phyloP scores from a whole-genome alignment of 2,888 invertebrate genomes.

The Lottia gigantea region DNA sequence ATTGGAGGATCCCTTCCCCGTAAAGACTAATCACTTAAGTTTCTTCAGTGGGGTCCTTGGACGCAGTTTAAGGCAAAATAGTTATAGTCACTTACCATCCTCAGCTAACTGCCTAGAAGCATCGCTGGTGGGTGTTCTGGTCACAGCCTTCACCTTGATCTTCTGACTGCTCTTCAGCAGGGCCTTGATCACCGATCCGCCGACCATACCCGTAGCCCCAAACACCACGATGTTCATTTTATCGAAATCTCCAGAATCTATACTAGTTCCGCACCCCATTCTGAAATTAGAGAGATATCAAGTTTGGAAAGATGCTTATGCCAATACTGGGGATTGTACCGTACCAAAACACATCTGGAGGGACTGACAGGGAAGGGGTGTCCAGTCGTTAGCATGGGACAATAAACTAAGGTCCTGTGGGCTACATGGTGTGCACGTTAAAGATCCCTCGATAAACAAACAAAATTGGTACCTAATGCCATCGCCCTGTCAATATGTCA shows the following conservation, averaged over 20 bases:
- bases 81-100: constrained; percentile 38
- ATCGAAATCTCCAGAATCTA: constrained; percentile 43
- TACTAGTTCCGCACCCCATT: constrained; percentile 56
- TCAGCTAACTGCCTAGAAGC: constrained; percentile 51
- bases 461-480: no score
- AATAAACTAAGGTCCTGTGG: no score
- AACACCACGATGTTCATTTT: constrained; percentile 56
- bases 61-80: neutral
- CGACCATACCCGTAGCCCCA: constrained; percentile 60
- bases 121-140: constrained; percentile 54
- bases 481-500: no score
- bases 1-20: no score
- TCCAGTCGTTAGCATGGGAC: no score
- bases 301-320: no score
- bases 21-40: no score
- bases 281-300: constrained; percentile 23
- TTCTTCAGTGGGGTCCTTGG: neutral
- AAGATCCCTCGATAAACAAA: no score
- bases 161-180: constrained; percentile 43
- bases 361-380: no score
- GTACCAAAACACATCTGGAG: no score
- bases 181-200: constrained; percentile 57
- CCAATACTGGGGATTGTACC: no score
- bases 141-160: constrained; percentile 57
- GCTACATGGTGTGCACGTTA: no score